Evolutionary conservation across 2,797 vertebrate species (phyloP).

Genomic region (Smutsia gigantea): DNA sequence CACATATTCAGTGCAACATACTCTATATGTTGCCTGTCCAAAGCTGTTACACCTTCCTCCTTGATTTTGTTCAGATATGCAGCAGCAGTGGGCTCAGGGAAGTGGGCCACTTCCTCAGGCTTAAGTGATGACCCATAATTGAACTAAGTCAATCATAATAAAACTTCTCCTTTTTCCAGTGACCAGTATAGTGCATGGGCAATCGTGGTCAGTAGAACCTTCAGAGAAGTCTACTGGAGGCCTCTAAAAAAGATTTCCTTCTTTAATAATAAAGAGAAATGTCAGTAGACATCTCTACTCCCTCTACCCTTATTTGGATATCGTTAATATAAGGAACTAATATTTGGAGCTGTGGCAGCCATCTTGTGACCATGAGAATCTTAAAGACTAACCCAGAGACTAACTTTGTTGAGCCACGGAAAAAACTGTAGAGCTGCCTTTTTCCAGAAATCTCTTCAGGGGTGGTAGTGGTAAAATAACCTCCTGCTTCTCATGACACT

Average conservation of each 20-base stretch:
- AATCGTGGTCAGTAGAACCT: not conserved
- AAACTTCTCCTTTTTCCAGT: not conserved
- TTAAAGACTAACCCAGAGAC: not conserved
- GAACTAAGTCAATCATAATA: not conserved
- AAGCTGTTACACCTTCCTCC: not conserved
- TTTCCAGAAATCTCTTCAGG: not conserved
- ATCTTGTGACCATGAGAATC: not conserved
- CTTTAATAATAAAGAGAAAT: not conserved
- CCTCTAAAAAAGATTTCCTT: not conserved
- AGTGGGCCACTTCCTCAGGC: not conserved
- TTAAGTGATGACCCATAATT: not conserved
- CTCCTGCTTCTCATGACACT: not conserved
- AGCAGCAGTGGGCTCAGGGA: not conserved
- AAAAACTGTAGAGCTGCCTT: not conserved
- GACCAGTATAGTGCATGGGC: not conserved
- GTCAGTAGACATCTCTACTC: not conserved
- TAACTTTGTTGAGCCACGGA: not conserved
- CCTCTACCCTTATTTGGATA: not conserved
- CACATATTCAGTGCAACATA: not conserved
- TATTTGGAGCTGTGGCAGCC: not conserved
- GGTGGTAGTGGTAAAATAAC: too few species aligned
- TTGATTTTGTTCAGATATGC: not conserved
- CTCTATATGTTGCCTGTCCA: fast-evolving
- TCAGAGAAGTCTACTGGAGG: not conserved
- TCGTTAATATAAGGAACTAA: not conserved